Evolutionary conservation across 2,888 invertebrate genomes (phyloP), one percentile per base, ranked within the genome.

Genomic region (Cyclophora punctaria): DNA sequence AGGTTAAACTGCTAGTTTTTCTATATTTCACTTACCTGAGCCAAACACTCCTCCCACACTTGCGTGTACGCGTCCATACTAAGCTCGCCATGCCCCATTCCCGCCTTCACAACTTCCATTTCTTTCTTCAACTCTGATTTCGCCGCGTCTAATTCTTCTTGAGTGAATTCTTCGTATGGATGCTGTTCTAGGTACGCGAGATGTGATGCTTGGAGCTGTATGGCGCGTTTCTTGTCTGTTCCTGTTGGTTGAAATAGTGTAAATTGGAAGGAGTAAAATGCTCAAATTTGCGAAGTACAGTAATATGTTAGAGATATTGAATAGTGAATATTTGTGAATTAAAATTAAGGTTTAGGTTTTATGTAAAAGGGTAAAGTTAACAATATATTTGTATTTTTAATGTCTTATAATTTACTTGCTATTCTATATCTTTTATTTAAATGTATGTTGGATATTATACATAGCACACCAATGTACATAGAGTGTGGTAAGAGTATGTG

Each of bases 21-120:
- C 6, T 41, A n/a, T 41, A 41, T 41, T 41, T n/a, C 3, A 57
- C 50, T 60, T 46, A 95, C 96, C 90, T 98, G 97, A 0, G 95
- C 93, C 47, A 98, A 90, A 80, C 98, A 98, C 83, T 99, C 98
- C 73, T 98, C 96, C 98, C 98, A 99, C 44, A 98, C 98, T 85
- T 98, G 97, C 5, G 94, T 93, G 75, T 97, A 98, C 0, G 96
- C 94, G 61, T 98, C 98, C 46, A 96, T 83, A 2, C 97, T 94
- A 45, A 99, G 89, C 41, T 98, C 98, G 0, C 98, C 98, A 73
- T 99, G 98, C 0, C 93, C 94, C 98, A 99, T 99, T 44, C 97
- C 98, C 51, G 93, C 92, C 72, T 95, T 95, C 0, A 99, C 98
- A 1, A 93, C 90, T 34, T 93, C 93, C 95, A 98, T 97, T 89